Evolutionary conservation across 2,797 vertebrate genomes (phyloP).

Genomic region (Amblyopsis hoosieri): DNA sequence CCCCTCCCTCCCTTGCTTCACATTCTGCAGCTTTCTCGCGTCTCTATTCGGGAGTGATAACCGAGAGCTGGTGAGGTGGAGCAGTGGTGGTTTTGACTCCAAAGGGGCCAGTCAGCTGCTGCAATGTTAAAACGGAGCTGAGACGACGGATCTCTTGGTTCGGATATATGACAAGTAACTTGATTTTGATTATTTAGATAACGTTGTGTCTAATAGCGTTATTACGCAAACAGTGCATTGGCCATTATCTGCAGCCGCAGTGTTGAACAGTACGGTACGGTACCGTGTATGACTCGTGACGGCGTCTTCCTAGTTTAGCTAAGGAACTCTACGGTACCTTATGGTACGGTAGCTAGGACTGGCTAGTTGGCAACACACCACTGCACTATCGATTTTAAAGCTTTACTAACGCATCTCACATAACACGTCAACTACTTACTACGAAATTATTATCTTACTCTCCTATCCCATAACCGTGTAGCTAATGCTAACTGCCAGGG

Average conservation of each 20-base stretch:
- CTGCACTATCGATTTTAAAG: background rate
- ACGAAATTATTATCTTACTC: no score
- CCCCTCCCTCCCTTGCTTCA: background rate
- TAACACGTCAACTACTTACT: background rate
- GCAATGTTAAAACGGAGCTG: conserved; percentile 61
- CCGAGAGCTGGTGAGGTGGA: conserved; percentile 33
- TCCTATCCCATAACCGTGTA: no score
- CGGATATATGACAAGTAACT: conserved; percentile 65
- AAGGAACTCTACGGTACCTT: background rate
- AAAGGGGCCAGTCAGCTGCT: conserved; percentile 33
- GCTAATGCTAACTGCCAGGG: no score
- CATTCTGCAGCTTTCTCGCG: conserved; percentile 65
- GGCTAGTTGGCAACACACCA: background rate
- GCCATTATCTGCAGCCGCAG: background rate
- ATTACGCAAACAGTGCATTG: background rate
- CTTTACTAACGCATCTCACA: background rate
- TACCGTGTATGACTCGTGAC: no score
- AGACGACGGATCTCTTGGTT: conserved; percentile 34
- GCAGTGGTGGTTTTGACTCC: conserved; percentile 32
- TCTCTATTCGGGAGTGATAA: conserved; percentile 34
- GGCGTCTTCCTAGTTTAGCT: conserved; percentile 22
- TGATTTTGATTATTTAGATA: background rate
- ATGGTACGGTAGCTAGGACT: no score
- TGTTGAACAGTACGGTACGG: no score
- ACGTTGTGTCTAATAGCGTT: background rate